Percentiles rank a stretch among this genome's conserved stretches.
Conservation (phyloP, 2,797 vertebrate genomes). For the Alcedo quadribrachys region DNA sequence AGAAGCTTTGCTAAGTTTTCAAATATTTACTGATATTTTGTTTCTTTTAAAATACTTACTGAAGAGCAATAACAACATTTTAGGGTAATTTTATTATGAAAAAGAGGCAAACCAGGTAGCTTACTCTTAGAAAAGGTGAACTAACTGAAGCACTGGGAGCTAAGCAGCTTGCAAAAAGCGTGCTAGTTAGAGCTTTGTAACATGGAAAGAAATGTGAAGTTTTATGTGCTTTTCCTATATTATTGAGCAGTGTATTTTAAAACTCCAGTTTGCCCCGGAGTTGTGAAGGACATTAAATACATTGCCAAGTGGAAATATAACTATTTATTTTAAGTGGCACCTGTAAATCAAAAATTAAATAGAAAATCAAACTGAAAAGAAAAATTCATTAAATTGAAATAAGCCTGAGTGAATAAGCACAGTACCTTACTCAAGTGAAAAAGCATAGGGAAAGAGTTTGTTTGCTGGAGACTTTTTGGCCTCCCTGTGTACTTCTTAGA, state of each 20-base stretch:
- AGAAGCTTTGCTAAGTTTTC: not conserved
- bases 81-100: not conserved
- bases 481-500: not conserved
- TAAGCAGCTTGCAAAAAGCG: not conserved
- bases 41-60: not conserved
- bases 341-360: slow-evolving; percentile 31
- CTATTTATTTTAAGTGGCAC: not conserved
- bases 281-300: not conserved
- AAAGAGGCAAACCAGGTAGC: not conserved
- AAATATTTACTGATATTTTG: not conserved
- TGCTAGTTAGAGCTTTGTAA: not conserved
- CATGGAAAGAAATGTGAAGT: not conserved
- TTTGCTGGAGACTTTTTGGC: not conserved
- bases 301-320: not conserved
- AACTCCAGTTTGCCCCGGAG: not conserved
- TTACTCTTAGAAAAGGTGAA: not conserved
- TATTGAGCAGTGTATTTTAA: slow-evolving; percentile 23
- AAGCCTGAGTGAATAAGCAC: not conserved
- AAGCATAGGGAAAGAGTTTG: not conserved
- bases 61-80: not conserved
- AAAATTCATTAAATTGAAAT: slow-evolving; percentile 41
- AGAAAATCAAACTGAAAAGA: slow-evolving; percentile 38
- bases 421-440: slow-evolving; percentile 15
- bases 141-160: not conserved
- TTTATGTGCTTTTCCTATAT: slow-evolving; percentile 22